These are phyloP conservation scores for Oryzias woworae DNA, from an alignment of 2,113 vertebrate species.

Conservation along the genomic window DNA sequence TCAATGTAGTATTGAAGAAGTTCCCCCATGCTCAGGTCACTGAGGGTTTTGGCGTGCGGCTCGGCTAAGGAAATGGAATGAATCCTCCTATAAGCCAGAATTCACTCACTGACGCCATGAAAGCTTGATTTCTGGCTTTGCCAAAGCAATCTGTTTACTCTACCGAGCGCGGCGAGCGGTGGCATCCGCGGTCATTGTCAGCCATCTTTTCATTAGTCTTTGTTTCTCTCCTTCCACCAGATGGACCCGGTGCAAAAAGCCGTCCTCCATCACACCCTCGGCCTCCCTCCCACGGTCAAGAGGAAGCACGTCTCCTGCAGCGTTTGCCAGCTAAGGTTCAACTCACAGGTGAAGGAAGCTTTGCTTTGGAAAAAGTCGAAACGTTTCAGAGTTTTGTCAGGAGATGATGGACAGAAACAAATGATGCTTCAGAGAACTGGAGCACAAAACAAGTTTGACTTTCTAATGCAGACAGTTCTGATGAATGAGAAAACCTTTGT, in stretches of 20 bases:
- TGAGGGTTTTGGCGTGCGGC: not conserved
- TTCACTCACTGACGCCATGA: conserved; percentile 19
- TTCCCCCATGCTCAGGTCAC: not conserved
- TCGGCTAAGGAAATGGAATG: conserved; percentile 7
- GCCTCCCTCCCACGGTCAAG: conserved; percentile 86
- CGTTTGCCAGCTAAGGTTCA: conserved; percentile 97
- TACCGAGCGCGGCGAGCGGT: conserved; percentile 21
- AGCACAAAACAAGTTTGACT: too few species aligned
- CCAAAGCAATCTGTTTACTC: conserved; percentile 18
- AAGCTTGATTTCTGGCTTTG: conserved; percentile 22
- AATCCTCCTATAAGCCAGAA: conserved; percentile 16
- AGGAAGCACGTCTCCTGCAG: conserved; percentile 94
- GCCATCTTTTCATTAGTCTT: conserved; percentile 76
- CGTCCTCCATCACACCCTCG: conserved; percentile 94
- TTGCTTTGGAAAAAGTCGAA: conserved; percentile 13
- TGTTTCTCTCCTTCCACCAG: conserved; percentile 74
- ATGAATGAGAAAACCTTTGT: too few species aligned
- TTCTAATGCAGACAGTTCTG: too few species aligned
- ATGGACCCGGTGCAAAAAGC: conserved; percentile 98
- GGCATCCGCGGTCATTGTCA: conserved; percentile 25
- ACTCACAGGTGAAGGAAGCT: conserved; percentile 92
- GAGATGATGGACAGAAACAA: not conserved
- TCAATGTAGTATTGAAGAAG: too few species aligned
- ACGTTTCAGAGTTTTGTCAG: not conserved
- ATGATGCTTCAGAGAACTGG: too few species aligned